These are phyloP conservation scores for Platichthys flesus DNA, from an alignment of 2,113 vertebrate genomes.

Conservation along the genomic window DNA sequence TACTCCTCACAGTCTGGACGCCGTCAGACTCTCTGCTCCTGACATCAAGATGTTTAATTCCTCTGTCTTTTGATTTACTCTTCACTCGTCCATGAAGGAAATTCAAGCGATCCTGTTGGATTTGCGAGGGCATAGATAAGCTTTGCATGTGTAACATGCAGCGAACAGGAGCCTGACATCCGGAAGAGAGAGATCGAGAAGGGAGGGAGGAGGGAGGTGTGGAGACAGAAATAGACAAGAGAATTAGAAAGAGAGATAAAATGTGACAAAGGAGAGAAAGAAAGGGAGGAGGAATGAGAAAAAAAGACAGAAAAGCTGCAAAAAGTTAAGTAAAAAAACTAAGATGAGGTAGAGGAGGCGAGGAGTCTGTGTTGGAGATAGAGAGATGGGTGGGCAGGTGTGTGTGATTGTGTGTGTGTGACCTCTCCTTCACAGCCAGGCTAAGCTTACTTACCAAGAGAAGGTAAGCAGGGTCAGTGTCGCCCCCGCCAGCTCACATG, in stretches of 20 bases:
- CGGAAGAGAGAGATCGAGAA: slow-evolving; percentile 37
- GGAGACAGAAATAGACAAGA: slow-evolving; percentile 37
- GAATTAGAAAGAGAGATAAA: slow-evolving; percentile 26
- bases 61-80: slow-evolving; percentile 36
- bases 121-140: slow-evolving; percentile 55
- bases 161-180: slow-evolving; percentile 42
- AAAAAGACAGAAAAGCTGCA: not conserved
- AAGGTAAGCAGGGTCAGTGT: slow-evolving; percentile 79
- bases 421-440: slow-evolving; percentile 69
- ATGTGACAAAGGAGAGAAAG: not conserved
- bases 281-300: slow-evolving; percentile 13
- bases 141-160: slow-evolving; percentile 49
- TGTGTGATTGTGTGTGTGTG: slow-evolving; percentile 23
- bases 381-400: slow-evolving; percentile 31
- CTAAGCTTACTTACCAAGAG: slow-evolving; percentile 76
- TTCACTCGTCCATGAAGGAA: slow-evolving; percentile 31
- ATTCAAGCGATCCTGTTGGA: slow-evolving; percentile 35
- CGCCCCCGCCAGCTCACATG: slow-evolving; percentile 76
- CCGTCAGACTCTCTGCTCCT: slow-evolving; percentile 15
- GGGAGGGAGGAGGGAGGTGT: slow-evolving; percentile 37
- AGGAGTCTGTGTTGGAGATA: slow-evolving; percentile 21
- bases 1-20: slow-evolving; percentile 35
- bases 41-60: not conserved
- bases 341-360: slow-evolving; percentile 20
- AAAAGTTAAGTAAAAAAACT: not conserved